Evolutionary conservation across 2,888 invertebrate species (phyloP).

Genomic region (Synergus japonicus): DNA sequence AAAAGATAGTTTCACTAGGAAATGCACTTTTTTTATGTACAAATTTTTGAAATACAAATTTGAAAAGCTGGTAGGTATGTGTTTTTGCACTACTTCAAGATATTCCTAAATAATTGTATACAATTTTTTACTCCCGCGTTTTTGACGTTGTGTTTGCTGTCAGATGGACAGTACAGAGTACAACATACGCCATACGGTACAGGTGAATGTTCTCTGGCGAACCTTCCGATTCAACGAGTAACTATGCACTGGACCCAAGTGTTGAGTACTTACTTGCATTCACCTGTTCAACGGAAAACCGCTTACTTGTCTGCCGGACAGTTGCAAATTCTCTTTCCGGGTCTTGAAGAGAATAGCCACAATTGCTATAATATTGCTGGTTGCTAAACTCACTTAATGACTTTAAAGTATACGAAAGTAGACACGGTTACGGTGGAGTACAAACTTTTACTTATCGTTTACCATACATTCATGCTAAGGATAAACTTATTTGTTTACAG

Average conservation of each 20-base stretch:
- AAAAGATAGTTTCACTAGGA: too few relatives aligned
- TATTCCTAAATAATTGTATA: not conserved
- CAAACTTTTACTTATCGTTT: too few relatives aligned
- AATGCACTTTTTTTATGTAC: too few relatives aligned
- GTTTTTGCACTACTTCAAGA: not conserved
- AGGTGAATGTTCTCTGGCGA: constrained; percentile 7
- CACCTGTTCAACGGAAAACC: not conserved
- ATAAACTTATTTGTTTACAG: too few relatives aligned
- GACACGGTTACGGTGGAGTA: not conserved
- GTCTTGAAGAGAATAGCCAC: not conserved
- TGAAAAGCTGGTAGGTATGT: not conserved
- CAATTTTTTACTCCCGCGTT: not conserved
- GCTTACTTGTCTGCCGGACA: not conserved
- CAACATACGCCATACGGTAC: too few relatives aligned
- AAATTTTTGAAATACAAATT: not conserved
- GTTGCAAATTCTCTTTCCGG: constrained; percentile 24
- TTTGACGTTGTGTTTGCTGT: not conserved
- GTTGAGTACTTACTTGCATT: constrained; percentile 25
- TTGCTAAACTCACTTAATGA: too few relatives aligned
- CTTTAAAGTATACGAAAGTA: not conserved
- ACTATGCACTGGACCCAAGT: constrained; percentile 8
- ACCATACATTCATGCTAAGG: too few relatives aligned
- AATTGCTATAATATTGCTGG: not conserved
- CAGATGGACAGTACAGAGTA: not conserved
- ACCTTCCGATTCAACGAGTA: not conserved